These are phyloP conservation scores for Maniola hyperantus DNA, from an alignment of 2,888 invertebrate species.

Conservation along the genomic window DNA sequence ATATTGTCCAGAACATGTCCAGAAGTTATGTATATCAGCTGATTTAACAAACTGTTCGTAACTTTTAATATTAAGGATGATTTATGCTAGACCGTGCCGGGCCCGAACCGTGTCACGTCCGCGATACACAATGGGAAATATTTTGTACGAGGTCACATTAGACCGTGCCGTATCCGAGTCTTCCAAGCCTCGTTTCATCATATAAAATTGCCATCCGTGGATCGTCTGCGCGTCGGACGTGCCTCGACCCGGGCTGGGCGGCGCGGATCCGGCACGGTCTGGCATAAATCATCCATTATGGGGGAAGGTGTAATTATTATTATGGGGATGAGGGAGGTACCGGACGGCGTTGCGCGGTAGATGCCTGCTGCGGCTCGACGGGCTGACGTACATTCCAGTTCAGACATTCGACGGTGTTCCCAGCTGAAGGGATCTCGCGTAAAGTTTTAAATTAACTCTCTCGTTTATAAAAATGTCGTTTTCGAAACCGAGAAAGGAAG, in stretches of 20 bases:
- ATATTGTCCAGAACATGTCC: neutral
- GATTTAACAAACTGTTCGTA: neutral
- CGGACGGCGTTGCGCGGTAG: conserved; percentile 44
- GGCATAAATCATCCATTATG: neutral
- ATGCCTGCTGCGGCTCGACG: conserved; percentile 18
- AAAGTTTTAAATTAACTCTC: conserved; percentile 1
- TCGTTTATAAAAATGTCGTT: conserved; percentile 41
- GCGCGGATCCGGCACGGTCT: too few species aligned
- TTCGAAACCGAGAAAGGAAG: conserved; percentile 46
- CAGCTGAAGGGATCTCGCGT: conserved; percentile 41
- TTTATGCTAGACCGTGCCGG: too few species aligned
- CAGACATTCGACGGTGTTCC: conserved; percentile 40
- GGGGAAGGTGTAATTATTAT: conserved; percentile 19
- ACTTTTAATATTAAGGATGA: too few species aligned
- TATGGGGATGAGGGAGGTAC: conserved; percentile 32
- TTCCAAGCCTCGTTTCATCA: too few species aligned
- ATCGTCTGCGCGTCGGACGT: too few species aligned
- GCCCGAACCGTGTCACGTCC: too few species aligned
- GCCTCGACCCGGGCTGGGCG: too few species aligned
- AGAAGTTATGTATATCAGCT: neutral
- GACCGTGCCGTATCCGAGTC: too few species aligned
- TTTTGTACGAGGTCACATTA: too few species aligned
- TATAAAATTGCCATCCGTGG: too few species aligned
- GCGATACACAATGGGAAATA: too few species aligned
- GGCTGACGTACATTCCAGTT: conserved; percentile 43